Base-by-base conservation (phyloP, 2,797 vertebrate genomes). In the Anableps anableps region DNA sequence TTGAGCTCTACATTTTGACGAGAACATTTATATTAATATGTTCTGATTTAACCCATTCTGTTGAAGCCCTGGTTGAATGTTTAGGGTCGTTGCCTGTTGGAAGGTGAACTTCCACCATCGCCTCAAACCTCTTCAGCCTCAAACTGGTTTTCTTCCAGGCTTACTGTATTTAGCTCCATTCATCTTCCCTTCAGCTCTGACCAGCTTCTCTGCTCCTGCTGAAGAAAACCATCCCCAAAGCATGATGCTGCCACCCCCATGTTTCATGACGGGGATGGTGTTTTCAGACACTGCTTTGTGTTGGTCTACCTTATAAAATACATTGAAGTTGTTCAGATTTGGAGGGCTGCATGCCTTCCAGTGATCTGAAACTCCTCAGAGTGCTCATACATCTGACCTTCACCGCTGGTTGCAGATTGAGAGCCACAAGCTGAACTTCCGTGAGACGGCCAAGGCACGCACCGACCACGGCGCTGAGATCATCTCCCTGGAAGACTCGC, bases 391-490 rank as follows among this genome's bases (percentile, higher is more conserved):
- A 47, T 71, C 26, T 17, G 41, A 45, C 14, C 26, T 71, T 47
- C 47, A 7, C 31, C 9, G 16, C 21, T 36, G 58, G 23, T 74
- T 53, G 0, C 95, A 99, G 98, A 99, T 99, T 88, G 98, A 99
- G 94, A 96, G 95, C 75, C 98, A 99, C 93, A 99, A 99, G 91
- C 96, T 99, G 96, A 96, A 53, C 81, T 99, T 99, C 96, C 98
- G 98, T 0, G 98, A 99, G 96, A 93, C 96, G 0, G 98, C 98
- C 93, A 98, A 96, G 96, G 98, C 98, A 83, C 98, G 99, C 94
- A 99, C 98, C 0, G 98, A 99, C 96, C 98, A 99, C 14, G 98
- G 98, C 80, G 98, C 98, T 0, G 98, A 99, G 92, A 99, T 99
- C n/a, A 92, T 99, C 82, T 98, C 98, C 0, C 92, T 97, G 90